Percentiles rank a stretch among this genome's conserved stretches.
These are phyloP conservation scores for Alloscopus bannaensis DNA, from an alignment of 2,888 invertebrate genomes.

Conservation along the genomic window DNA sequence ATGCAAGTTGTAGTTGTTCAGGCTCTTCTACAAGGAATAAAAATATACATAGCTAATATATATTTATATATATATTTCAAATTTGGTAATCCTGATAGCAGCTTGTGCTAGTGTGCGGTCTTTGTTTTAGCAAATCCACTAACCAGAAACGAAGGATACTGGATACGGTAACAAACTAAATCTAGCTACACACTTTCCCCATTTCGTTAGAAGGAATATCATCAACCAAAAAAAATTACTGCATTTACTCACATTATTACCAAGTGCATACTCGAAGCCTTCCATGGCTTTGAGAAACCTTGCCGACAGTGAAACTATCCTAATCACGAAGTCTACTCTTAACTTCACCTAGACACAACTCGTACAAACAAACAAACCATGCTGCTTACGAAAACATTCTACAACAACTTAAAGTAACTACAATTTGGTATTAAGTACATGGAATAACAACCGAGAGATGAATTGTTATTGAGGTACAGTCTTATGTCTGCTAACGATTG, in stretches of 20 bases:
- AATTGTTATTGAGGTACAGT: conserved; percentile 39
- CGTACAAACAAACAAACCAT: conserved; percentile 7
- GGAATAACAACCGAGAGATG: conserved; percentile 40
- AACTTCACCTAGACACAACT: background rate
- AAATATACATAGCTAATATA: background rate
- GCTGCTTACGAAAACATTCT: background rate
- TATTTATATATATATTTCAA: too few relatives aligned
- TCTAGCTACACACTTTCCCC: background rate
- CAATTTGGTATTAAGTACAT: conserved; percentile 46
- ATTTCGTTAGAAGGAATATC: background rate
- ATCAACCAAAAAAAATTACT: background rate
- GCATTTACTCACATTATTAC: background rate
- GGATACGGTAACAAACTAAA: background rate
- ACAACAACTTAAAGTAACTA: conserved; percentile 8
- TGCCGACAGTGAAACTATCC: background rate
- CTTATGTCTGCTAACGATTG: conserved; percentile 43
- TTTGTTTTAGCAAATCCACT: background rate
- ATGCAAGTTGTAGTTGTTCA: conserved; percentile 1
- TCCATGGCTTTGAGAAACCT: background rate
- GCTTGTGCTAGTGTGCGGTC: background rate
- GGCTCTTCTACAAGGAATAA: background rate
- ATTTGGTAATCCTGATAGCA: background rate
- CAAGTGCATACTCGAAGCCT: background rate
- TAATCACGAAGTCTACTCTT: background rate
- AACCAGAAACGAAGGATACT: background rate